A percentile compares a stretch with the other conserved stretches of the same genome.
Conservation (phyloP, 2,797 vertebrate species). For the Pogoniulus pusillus region DNA sequence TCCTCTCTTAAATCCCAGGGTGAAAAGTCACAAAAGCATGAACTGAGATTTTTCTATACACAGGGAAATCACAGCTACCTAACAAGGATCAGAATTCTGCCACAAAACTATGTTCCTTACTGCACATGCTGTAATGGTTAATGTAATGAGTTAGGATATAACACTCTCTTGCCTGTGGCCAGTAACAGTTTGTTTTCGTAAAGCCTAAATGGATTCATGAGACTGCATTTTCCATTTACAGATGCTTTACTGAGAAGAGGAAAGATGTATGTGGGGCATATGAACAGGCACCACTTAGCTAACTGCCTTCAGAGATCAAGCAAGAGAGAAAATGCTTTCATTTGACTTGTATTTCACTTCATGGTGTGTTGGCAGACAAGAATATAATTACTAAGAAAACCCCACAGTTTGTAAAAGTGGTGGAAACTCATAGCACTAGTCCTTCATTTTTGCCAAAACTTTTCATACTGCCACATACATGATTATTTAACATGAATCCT, state of each 20-base stretch:
- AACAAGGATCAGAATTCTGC: not conserved
- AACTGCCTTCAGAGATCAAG: not conserved
- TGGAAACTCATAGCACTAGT: not conserved
- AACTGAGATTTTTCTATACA: not conserved
- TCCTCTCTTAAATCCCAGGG: not conserved
- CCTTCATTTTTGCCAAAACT: not conserved
- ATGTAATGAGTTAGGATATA: not conserved
- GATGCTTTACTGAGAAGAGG: not conserved
- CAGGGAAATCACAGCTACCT: not conserved
- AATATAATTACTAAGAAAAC: not conserved
- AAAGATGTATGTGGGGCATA: accelerated
- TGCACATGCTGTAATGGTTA: accelerated
- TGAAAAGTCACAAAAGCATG: not conserved
- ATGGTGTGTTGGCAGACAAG: not conserved
- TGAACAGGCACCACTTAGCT: not conserved
- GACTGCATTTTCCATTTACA: not conserved
- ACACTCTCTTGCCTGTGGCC: not conserved
- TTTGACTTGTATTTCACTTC: not conserved
- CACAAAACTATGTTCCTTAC: not conserved
- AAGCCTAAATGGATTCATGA: not conserved
- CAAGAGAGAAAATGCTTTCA: not conserved
- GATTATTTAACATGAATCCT: not conserved
- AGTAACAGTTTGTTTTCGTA: not conserved
- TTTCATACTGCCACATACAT: not conserved
- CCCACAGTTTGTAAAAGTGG: not conserved